A percentile compares a stretch with the other conserved stretches of the same genome.
These are phyloP conservation scores for Ferdinandea cuprea DNA, from an alignment of 2,888 invertebrate species.

Conservation along the genomic window DNA sequence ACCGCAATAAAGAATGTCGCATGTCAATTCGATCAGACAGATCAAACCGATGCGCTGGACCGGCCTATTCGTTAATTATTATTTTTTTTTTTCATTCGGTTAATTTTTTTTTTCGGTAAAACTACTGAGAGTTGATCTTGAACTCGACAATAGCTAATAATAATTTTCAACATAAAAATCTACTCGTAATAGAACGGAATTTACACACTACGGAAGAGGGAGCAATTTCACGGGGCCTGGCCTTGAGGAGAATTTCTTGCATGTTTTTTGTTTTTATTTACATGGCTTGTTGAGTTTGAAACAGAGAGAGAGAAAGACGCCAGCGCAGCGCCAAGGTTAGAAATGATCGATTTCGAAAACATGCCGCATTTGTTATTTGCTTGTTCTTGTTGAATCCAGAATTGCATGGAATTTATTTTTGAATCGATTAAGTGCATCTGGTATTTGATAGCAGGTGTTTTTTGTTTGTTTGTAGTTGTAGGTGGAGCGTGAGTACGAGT, in stretches of 20 bases:
- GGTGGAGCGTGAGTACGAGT: neutral
- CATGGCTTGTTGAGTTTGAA: conserved; percentile 8
- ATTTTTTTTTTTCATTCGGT: neutral
- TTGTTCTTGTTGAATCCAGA: conserved; percentile 4
- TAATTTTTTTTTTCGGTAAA: neutral
- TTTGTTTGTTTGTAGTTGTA: neutral
- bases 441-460: neutral
- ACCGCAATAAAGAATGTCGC: conserved; percentile 21
- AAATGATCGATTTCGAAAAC: conserved; percentile 15
- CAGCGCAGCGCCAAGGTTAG: conserved; percentile 18
- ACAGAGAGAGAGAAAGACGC: neutral
- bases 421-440: conserved; percentile 5
- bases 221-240: conserved; percentile 26
- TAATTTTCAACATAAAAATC: neutral
- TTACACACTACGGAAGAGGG: conserved; percentile 23
- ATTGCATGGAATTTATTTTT: neutral
- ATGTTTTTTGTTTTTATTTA: conserved; percentile 26
- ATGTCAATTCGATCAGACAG: conserved; percentile 3
- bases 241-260: conserved; percentile 26
- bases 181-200: conserved; percentile 5
- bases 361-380: neutral
- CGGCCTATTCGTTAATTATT: conserved; percentile 34
- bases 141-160: conserved; percentile 1
- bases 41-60: conserved; percentile 9
- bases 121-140: conserved; percentile 13